A percentile compares a stretch with the other conserved stretches of the same genome.
Conservation (phyloP, 2,888 invertebrate species). For the Neoaliturus tenellus region DNA sequence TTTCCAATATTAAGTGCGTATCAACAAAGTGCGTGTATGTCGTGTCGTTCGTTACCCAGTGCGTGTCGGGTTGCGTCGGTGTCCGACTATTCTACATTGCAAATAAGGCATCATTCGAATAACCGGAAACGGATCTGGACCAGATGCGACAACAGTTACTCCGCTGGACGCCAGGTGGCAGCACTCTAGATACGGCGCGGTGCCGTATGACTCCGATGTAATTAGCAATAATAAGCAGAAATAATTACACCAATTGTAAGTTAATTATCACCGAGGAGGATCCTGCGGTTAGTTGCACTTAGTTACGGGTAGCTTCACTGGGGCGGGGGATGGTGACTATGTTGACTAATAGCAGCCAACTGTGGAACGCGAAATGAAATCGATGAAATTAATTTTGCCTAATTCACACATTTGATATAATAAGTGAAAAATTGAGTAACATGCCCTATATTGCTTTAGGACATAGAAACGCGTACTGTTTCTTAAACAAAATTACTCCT, state of each 20-base stretch:
- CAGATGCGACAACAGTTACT: conserved; percentile 46
- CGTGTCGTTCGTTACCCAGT: not conserved
- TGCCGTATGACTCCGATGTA: conserved; percentile 4
- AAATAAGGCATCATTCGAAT: conserved; percentile 34
- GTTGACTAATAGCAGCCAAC: too few relatives aligned
- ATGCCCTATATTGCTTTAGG: too few relatives aligned
- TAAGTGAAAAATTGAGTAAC: too few relatives aligned
- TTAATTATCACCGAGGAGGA: not conserved
- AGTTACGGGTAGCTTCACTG: not conserved
- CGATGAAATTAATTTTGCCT: too few relatives aligned
- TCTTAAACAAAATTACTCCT: too few relatives aligned
- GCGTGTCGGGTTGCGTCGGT: not conserved
- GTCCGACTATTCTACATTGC: conserved; percentile 21
- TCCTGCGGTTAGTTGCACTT: not conserved
- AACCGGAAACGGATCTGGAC: conserved; percentile 43
- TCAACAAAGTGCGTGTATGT: too few relatives aligned
- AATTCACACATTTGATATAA: too few relatives aligned
- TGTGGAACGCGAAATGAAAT: too few relatives aligned
- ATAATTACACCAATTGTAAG: not conserved
- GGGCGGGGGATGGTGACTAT: not conserved
- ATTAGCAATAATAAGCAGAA: not conserved
- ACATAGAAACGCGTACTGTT: too few relatives aligned
- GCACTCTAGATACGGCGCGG: not conserved
- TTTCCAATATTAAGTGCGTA: too few relatives aligned
- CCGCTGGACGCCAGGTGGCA: conserved; percentile 4